These are phyloP conservation scores for Pocillopora verrucosa DNA, from an alignment of 64 coral and sea anemone species.

Conservation along the genomic window DNA sequence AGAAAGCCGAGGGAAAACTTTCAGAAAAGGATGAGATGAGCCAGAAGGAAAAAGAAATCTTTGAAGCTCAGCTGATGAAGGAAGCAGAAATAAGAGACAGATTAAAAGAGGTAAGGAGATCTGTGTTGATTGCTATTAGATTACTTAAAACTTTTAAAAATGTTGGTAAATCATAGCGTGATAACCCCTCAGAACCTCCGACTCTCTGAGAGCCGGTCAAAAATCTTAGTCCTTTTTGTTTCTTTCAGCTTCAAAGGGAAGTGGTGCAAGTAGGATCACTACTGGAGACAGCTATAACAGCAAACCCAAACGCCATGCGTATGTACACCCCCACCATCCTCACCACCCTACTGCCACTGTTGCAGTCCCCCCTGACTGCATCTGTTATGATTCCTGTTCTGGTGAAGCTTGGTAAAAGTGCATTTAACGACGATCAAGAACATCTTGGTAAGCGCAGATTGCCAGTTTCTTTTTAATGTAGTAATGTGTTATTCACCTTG, in stretches of 20 bases:
- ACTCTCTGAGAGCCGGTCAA: neutral
- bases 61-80: constrained; percentile 70
- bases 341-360: constrained; percentile 48
- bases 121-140: too few species aligned
- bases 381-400: constrained; percentile 52
- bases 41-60: constrained; percentile 83
- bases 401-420: constrained; percentile 61
- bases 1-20: constrained; percentile 56
- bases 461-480: too few species aligned
- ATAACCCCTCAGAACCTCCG: neutral
- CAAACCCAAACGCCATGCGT: constrained; percentile 54
- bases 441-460: constrained; percentile 59
- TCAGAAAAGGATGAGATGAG: constrained; percentile 71
- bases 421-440: constrained; percentile 54
- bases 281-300: constrained; percentile 47
- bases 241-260: constrained; percentile 41
- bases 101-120: constrained; percentile 56
- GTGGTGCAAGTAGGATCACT: constrained; percentile 42
- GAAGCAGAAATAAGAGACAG: constrained; percentile 86
- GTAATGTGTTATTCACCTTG: neutral
- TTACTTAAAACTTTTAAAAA: too few species aligned
- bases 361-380: constrained; percentile 79
- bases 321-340: constrained; percentile 62
- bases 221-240: neutral
- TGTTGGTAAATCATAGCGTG: neutral